Evolutionary conservation across 1,140 invertebrate genomes (phyloP).

Genomic region (Oreohelix idahoensis): DNA sequence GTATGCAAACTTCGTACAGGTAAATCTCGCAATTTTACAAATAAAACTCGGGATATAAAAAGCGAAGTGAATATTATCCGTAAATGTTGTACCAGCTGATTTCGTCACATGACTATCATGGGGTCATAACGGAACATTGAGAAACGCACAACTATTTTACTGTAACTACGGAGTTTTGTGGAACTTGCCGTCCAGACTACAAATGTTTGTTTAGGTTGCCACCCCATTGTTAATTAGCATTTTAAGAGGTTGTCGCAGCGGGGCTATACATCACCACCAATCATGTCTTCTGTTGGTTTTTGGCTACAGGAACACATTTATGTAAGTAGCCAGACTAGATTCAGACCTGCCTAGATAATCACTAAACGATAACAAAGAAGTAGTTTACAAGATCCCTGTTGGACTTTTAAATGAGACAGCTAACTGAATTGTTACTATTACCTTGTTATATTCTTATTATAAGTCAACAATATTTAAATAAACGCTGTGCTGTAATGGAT

Average conservation of each 20-base stretch:
- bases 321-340: constrained; percentile 11
- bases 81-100: not conserved
- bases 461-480: no score
- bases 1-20: no score
- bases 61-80: not conserved
- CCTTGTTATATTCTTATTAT: no score
- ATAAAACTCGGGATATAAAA: no score
- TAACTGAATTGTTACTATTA: not conserved
- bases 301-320: constrained; percentile 40
- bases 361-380: not conserved
- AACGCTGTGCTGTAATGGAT: no score
- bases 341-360: not conserved
- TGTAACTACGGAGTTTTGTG: not conserved
- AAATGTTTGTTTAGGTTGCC: not conserved
- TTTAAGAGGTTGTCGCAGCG: not conserved
- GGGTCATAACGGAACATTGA: not conserved
- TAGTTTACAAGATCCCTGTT: not conserved
- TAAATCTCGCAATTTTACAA: no score
- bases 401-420: not conserved
- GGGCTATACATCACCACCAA: not conserved
- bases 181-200: not conserved
- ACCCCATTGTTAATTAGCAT: not conserved
- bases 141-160: not conserved
- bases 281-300: constrained; percentile 5
- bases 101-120: constrained; percentile 2